Evolutionary conservation across 2,888 invertebrate species (phyloP).

Genomic region (Fragum fragum): DNA sequence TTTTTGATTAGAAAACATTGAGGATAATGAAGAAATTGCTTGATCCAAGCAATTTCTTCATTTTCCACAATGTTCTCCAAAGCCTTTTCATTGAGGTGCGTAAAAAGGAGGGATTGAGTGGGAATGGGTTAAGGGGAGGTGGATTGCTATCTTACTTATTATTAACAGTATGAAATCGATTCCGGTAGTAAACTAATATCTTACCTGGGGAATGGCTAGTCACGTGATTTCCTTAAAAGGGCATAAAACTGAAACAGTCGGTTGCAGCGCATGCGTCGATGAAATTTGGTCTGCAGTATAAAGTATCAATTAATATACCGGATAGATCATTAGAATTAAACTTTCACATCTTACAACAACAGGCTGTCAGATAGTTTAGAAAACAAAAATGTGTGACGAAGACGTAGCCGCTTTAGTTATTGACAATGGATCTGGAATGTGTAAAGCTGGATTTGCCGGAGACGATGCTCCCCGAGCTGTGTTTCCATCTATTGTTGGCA

Average conservation of each 20-base stretch:
- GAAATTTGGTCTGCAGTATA: background rate
- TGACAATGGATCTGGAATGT: conserved; percentile 70
- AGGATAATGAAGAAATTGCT: too few relatives aligned
- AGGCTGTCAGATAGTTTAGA: background rate
- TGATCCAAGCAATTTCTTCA: too few relatives aligned
- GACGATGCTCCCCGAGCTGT: conserved; percentile 82
- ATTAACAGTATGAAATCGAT: background rate
- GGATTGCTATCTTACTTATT: background rate
- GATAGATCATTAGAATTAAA: background rate
- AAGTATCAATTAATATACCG: background rate
- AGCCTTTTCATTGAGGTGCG: too few relatives aligned
- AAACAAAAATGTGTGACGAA: conserved; percentile 75
- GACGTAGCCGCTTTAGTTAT: conserved; percentile 84
- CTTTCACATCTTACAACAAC: background rate
- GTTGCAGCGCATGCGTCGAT: background rate
- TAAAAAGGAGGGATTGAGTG: too few relatives aligned
- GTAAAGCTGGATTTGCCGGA: conserved; percentile 83
- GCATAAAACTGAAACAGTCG: background rate
- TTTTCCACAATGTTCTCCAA: too few relatives aligned
- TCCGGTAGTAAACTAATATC: background rate
- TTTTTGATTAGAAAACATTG: too few relatives aligned
- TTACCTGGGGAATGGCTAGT: background rate
- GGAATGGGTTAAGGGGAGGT: too few relatives aligned
- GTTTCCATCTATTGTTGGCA: conserved; percentile 81
- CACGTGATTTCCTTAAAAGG: background rate